These are phyloP conservation scores for Chaenodraco wilsoni DNA, from an alignment of 2,797 vertebrate species.

Conservation along the genomic window DNA sequence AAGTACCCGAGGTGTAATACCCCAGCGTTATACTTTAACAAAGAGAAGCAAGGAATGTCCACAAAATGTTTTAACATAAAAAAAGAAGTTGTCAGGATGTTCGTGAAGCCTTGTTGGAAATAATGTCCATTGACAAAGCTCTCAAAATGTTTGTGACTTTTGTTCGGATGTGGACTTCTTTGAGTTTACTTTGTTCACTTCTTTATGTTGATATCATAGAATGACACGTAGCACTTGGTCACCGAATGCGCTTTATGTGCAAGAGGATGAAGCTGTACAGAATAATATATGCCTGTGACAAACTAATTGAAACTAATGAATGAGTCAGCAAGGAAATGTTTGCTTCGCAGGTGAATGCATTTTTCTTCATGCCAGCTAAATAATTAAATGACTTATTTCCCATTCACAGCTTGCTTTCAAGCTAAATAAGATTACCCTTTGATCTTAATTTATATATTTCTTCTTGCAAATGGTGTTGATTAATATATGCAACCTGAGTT, in stretches of 20 bases:
- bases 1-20: too few species aligned
- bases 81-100: background rate
- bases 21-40: too few species aligned
- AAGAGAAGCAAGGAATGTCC: background rate
- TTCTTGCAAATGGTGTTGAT: constrained; percentile 22
- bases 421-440: constrained; percentile 37
- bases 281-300: background rate
- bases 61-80: background rate
- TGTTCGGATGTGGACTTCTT: background rate
- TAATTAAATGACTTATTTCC: constrained; percentile 43
- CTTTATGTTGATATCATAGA: background rate
- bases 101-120: background rate
- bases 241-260: constrained; percentile 1
- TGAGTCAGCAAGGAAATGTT: background rate
- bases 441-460: constrained; percentile 10
- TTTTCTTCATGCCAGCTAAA: constrained; percentile 49
- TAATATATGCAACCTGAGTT: constrained; percentile 25
- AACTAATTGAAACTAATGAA: constrained; percentile 2
- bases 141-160: background rate
- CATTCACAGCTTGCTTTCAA: constrained; percentile 28
- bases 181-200: too few species aligned
- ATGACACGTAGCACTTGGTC: background rate
- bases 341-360: constrained; percentile 18
- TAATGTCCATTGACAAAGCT: background rate
- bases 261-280: background rate